phyloP scores from a whole-genome alignment of 2,888 invertebrate genomes.

The Nomada fabriciana region DNA sequence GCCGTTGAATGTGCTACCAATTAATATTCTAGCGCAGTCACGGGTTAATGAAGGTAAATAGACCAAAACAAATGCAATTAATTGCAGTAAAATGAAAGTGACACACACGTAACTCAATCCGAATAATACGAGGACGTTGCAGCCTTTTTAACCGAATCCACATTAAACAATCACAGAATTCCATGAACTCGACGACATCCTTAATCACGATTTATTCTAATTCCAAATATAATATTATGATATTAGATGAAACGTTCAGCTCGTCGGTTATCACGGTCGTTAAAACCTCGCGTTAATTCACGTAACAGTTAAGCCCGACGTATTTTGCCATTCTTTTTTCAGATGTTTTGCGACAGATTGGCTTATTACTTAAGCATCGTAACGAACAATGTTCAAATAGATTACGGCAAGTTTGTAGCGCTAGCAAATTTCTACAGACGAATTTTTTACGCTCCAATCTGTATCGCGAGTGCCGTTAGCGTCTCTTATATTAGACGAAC shows the following conservation, averaged over 20 bases:
- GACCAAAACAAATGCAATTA: too few relatives aligned
- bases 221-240: background rate
- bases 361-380: background rate
- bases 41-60: too few relatives aligned
- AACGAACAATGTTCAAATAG: background rate
- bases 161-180: background rate
- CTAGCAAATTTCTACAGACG: background rate
- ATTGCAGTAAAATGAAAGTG: too few relatives aligned
- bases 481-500: background rate
- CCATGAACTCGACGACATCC: background rate
- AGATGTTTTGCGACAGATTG: background rate
- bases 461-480: background rate
- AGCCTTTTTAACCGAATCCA: too few relatives aligned
- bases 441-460: background rate
- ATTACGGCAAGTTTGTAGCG: background rate
- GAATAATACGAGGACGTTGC: too few relatives aligned
- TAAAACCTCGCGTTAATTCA: background rate
- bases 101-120: too few relatives aligned
- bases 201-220: background rate
- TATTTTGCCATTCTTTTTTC: background rate
- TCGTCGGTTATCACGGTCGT: background rate
- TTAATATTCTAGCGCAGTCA: too few relatives aligned
- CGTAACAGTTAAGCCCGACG: background rate
- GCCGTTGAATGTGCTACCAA: too few relatives aligned
- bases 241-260: background rate